Percentiles rank a stretch among this genome's conserved stretches.
Evolutionary conservation across 2,113 vertebrate species (phyloP).

Genomic region (Hydrochoerus hydrochaeris): DNA sequence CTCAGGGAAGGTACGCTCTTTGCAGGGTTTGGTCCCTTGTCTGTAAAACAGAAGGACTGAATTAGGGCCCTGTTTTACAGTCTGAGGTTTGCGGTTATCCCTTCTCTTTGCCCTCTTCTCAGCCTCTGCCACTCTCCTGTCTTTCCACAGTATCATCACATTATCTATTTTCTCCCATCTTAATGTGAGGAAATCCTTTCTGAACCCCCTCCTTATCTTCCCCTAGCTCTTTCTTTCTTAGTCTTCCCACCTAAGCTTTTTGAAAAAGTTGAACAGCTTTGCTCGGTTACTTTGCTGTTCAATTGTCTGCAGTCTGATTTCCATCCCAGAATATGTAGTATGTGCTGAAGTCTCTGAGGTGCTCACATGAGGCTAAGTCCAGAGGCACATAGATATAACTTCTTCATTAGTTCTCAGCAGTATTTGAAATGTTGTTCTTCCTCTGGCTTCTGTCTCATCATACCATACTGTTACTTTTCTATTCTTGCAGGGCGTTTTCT

Average conservation of each 20-base stretch:
- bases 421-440: background rate
- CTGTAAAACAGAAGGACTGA: slow-evolving; percentile 16
- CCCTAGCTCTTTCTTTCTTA: background rate
- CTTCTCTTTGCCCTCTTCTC: background rate
- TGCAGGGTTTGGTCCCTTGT: background rate
- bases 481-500: background rate
- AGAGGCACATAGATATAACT: background rate
- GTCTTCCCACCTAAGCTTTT: slow-evolving; percentile 13
- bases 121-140: background rate
- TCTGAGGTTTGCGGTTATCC: background rate
- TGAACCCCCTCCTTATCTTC: background rate
- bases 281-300: background rate
- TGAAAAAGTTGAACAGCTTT: background rate
- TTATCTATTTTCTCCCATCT: background rate
- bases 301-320: background rate
- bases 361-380: background rate
- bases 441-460: background rate
- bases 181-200: slow-evolving; percentile 57
- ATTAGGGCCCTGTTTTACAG: background rate
- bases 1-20: background rate
- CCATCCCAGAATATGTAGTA: background rate
- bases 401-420: background rate
- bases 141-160: background rate
- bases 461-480: background rate
- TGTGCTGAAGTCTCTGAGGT: background rate